A percentile compares a stretch with the other conserved stretches of the same genome.
Conservation (phyloP, 2,113 vertebrate species). For the Nothobranchius furzeri region DNA sequence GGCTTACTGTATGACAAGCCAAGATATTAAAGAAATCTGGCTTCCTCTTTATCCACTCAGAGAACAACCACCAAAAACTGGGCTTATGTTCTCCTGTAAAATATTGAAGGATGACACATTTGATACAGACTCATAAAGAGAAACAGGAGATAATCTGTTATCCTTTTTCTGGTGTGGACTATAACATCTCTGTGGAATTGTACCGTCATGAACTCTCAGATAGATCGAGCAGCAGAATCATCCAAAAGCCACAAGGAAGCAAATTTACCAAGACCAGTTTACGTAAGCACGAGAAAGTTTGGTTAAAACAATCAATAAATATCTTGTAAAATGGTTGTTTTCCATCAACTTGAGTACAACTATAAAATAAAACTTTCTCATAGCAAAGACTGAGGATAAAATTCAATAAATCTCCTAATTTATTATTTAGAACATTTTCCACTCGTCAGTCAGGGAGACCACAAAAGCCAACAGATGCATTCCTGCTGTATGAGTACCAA, state of each 20-base stretch:
- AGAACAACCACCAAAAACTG: neutral
- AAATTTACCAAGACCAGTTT: no score
- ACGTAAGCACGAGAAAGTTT: no score
- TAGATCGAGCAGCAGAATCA: neutral
- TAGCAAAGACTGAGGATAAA: neutral
- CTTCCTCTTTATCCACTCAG: conserved; percentile 46
- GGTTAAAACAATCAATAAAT: no score
- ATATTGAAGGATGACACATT: conserved; percentile 23
- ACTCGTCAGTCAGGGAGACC: neutral
- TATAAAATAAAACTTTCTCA: neutral
- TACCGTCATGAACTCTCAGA: conserved; percentile 3
- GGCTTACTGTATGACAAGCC: conserved; percentile 33
- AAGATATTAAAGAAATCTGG: conserved; percentile 65
- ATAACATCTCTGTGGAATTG: neutral
- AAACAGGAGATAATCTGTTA: conserved; percentile 14
- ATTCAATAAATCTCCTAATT: neutral
- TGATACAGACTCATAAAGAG: conserved; percentile 24
- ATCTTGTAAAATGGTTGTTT: no score
- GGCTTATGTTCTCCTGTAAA: conserved; percentile 15
- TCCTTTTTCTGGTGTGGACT: conserved; percentile 18
- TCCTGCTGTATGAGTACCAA: conserved; percentile 5
- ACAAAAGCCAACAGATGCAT: conserved; percentile 18
- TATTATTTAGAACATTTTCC: no score
- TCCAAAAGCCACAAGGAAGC: no score
- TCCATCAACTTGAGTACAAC: neutral